Conservation (phyloP, 2,888 invertebrate genomes). For the Ernsta delagoae region DNA sequence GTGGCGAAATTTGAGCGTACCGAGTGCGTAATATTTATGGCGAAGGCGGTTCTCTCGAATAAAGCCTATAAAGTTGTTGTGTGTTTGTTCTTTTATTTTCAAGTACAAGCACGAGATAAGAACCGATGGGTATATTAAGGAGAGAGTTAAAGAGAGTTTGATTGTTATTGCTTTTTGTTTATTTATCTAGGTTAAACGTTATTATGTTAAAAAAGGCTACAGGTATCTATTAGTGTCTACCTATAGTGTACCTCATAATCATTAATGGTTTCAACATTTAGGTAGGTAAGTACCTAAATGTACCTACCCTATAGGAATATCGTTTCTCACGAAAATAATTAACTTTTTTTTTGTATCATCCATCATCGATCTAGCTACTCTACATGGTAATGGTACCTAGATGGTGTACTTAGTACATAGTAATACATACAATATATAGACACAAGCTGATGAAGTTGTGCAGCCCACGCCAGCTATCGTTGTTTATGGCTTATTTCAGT, state of each 20-base stretch:
- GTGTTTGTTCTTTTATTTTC: constrained; percentile 47
- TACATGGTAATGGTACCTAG: too few relatives aligned
- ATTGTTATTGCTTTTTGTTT: constrained; percentile 12
- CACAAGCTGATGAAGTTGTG: constrained; percentile 35
- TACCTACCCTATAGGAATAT: too few relatives aligned
- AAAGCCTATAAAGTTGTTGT: constrained; percentile 53
- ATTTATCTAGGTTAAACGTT: not conserved
- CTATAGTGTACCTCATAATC: too few relatives aligned
- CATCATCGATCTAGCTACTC: too few relatives aligned
- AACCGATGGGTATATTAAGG: constrained; percentile 26
- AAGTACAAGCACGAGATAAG: constrained; percentile 43
- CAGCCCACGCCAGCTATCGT: constrained; percentile 36
- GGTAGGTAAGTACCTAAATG: too few relatives aligned
- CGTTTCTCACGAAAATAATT: too few relatives aligned
- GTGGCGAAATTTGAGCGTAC: constrained; percentile 82
- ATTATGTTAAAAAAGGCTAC: not conserved
- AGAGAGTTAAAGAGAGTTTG: constrained; percentile 7
- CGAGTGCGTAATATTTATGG: constrained; percentile 81
- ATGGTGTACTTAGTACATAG: too few relatives aligned
- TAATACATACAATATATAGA: not conserved
- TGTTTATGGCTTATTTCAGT: constrained; percentile 37
- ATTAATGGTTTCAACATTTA: too few relatives aligned
- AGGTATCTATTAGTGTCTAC: too few relatives aligned
- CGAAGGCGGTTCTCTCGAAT: constrained; percentile 51
- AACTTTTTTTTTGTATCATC: too few relatives aligned